These are phyloP conservation scores for Falco berigora DNA, from an alignment of 2,797 vertebrate species.

Conservation along the genomic window DNA sequence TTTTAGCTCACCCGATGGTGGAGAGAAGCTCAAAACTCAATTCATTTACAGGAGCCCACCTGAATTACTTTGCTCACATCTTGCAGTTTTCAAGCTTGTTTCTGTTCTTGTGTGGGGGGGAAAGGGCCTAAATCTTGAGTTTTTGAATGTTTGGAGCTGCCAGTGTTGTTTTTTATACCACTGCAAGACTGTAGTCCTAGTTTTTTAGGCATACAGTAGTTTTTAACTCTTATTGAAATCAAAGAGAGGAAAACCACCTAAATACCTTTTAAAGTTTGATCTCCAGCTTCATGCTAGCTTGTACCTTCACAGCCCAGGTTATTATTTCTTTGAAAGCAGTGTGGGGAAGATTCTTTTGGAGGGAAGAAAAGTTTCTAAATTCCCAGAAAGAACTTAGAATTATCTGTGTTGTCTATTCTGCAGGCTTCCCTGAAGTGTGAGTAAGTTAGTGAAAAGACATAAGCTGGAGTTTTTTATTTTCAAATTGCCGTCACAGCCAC, in stretches of 20 bases:
- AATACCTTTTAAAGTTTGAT: background rate
- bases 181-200: background rate
- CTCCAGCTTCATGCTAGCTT: background rate
- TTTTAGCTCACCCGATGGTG: background rate
- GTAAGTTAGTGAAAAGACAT: background rate
- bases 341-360: background rate
- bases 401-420: background rate
- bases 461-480: slow-evolving; percentile 2
- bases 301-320: background rate
- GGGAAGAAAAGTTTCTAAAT: background rate
- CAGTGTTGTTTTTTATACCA: background rate
- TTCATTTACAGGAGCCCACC: background rate
- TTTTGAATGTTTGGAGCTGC: background rate
- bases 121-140: background rate
- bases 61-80: background rate
- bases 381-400: background rate
- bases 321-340: background rate
- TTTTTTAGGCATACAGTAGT: background rate
- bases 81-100: background rate
- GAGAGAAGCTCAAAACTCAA: background rate
- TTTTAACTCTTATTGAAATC: background rate
- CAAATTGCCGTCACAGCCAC: background rate
- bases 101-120: background rate
- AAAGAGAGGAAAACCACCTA: background rate
- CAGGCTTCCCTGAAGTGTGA: background rate